Evolutionary conservation across 1,140 invertebrate species (phyloP).

Genomic region (Oscheius sp.): DNA sequence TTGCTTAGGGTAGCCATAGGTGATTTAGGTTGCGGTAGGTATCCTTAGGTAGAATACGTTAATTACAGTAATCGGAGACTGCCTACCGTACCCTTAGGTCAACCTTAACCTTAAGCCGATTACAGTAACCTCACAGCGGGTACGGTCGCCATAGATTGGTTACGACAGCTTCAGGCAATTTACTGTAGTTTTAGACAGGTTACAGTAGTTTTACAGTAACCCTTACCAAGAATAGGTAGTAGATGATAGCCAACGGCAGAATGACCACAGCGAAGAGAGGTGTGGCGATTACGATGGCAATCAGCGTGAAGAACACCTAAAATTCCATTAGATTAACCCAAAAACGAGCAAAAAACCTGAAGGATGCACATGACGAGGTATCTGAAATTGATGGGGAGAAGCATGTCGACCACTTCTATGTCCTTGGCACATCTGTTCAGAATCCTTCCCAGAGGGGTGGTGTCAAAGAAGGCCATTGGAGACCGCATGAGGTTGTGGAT

Average conservation of each 20-base stretch:
- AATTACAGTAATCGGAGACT: no score
- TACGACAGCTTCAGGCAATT: no score
- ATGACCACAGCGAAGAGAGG: conserved; percentile 66
- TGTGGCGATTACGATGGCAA: conserved; percentile 66
- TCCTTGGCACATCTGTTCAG: conserved; percentile 69
- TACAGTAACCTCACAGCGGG: no score
- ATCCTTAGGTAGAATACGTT: no score
- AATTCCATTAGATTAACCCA: not conserved
- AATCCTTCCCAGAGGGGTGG: conserved; percentile 71
- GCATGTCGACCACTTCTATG: conserved; percentile 44
- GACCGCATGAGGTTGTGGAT: conserved; percentile 74
- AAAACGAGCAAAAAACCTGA: conserved; percentile 52
- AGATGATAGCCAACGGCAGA: conserved; percentile 66
- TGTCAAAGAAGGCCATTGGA: conserved; percentile 69
- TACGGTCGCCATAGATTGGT: no score
- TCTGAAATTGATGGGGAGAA: conserved; percentile 48
- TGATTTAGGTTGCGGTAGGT: no score
- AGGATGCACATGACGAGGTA: conserved; percentile 59
- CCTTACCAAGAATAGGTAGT: conserved; percentile 66
- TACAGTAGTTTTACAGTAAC: conserved; percentile 11
- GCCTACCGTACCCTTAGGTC: no score
- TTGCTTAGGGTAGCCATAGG: no score
- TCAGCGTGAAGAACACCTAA: conserved; percentile 62
- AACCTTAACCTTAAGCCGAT: no score
- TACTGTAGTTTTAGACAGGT: no score